A percentile compares a stretch with the other conserved stretches of the same genome.
phyloP scores from a whole-genome alignment of 2,888 invertebrate species.

The Micoletzkya japonica region DNA sequence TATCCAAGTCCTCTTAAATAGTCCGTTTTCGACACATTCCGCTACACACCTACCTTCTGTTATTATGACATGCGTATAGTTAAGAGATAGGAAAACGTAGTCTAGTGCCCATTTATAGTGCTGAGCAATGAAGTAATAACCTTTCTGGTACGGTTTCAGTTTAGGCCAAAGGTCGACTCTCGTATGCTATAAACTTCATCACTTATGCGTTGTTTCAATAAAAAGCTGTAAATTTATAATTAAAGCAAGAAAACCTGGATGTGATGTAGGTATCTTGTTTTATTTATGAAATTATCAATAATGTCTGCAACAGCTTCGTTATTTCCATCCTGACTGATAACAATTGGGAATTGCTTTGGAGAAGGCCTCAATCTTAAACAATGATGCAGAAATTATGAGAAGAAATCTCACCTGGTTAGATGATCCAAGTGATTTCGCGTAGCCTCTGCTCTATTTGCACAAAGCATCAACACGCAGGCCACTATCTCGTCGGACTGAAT shows the following conservation, averaged over 20 bases:
- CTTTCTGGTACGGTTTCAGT: not conserved
- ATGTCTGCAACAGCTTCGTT: slow-evolving; percentile 34
- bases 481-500: too few species aligned
- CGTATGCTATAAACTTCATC: slow-evolving; percentile 22
- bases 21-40: too few species aligned
- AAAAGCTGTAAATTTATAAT: slow-evolving; percentile 28
- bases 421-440: slow-evolving; percentile 55
- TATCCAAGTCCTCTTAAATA: slow-evolving; percentile 86
- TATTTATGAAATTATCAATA: slow-evolving; percentile 38
- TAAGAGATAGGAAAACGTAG: slow-evolving; percentile 80
- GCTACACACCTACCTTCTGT: slow-evolving; percentile 79
- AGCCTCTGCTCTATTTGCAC: slow-evolving; percentile 52
- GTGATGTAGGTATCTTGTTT: slow-evolving; percentile 29
- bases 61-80: slow-evolving; percentile 85
- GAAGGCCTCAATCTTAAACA: slow-evolving; percentile 6
- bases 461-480: too few species aligned
- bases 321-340: slow-evolving; percentile 58
- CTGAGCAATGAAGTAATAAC: not conserved
- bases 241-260: slow-evolving; percentile 36
- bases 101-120: slow-evolving; percentile 96
- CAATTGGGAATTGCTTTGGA: slow-evolving; percentile 47
- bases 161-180: not conserved
- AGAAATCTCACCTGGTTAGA: slow-evolving; percentile 41
- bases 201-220: slow-evolving; percentile 40
- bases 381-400: too few species aligned